Base-by-base conservation (phyloP, 2,797 vertebrate genomes). In the Danio kyathit region DNA sequence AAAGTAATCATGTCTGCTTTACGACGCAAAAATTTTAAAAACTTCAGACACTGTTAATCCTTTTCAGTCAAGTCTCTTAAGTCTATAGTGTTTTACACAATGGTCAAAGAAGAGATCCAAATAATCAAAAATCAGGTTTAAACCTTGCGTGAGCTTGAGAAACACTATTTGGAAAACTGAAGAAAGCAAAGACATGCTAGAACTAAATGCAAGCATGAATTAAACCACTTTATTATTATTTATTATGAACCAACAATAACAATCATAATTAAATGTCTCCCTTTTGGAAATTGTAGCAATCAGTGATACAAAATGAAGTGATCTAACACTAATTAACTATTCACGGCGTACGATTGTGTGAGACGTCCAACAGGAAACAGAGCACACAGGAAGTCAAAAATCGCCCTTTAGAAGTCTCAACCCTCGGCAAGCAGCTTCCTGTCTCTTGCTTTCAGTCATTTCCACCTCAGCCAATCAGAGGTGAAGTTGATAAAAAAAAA, bases 371-470 rank as follows among this genome's bases (percentile, higher is more conserved):
- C 74, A 87, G 77, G 82, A 86, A 86, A 80, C 77, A 5, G 40
- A 63, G 49, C 40, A 48, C 78, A 81, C 82, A 84, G 85, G 86
- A 87, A 86, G 82, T 82, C 51, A 82, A 61, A 38, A 81, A 82
- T 48, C 46, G 6, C 49, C 46, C 56, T 12, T 71, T 82, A 56
- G 66, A 74, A 77, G 63, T 83, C 79, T 65, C 65, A 82, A 51
- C 14, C 48, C 46, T 80, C 61, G 10, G 59, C 8, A 76, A 69
- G 78, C 82, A 73, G 87, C 85, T 87, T 90, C 89, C 89, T 87
- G 87, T 80, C 81, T 29, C 29, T 78, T 43, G 69, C 76, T 75
- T 80, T 17, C 69, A 76, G 77, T 74, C 54, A 54, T 82, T 64
- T 65, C 48, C 40, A 41, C 21, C 75, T 82, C 65, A 82, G 57